A percentile compares a stretch with the other conserved stretches of the same genome.
Conservation (phyloP, 1,140 invertebrate genomes). For the Drosophila nigrodunni region DNA sequence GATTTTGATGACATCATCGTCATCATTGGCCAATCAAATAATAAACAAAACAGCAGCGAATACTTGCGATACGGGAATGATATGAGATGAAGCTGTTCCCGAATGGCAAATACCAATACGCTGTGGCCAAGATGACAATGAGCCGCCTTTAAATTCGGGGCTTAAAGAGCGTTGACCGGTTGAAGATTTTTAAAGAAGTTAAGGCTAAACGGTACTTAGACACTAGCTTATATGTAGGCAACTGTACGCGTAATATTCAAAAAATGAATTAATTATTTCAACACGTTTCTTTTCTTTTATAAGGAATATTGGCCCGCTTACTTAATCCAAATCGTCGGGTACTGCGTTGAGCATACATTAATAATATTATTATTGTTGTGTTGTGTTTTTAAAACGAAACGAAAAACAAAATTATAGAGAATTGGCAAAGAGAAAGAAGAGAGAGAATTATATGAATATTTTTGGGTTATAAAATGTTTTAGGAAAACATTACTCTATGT, state of each 20-base stretch:
- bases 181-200: slow-evolving; percentile 15
- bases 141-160: not conserved
- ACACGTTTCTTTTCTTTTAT: slow-evolving; percentile 33
- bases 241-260: slow-evolving; percentile 28
- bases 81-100: slow-evolving; percentile 66
- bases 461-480: slow-evolving; percentile 51
- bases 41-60: not conserved
- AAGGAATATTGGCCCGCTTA: slow-evolving; percentile 40
- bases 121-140: slow-evolving; percentile 1
- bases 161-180: not conserved
- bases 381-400: slow-evolving; percentile 32
- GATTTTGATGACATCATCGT: slow-evolving; percentile 36
- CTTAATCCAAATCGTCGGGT: slow-evolving; percentile 69
- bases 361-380: not conserved
- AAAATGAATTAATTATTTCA: slow-evolving; percentile 45
- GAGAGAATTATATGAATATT: slow-evolving; percentile 48
- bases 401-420: slow-evolving; percentile 26
- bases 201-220: slow-evolving; percentile 68
- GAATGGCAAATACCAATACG: slow-evolving; percentile 19
- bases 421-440: slow-evolving; percentile 53
- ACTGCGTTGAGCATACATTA: slow-evolving; percentile 51
- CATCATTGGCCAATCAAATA: slow-evolving; percentile 9
- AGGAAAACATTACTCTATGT: slow-evolving; percentile 55
- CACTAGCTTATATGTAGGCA: slow-evolving; percentile 64
- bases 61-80: slow-evolving; percentile 38